Evolutionary conservation across 2,888 invertebrate genomes (phyloP), one percentile per base, ranked within the genome.

Genomic region (Emmelina monodactyla): DNA sequence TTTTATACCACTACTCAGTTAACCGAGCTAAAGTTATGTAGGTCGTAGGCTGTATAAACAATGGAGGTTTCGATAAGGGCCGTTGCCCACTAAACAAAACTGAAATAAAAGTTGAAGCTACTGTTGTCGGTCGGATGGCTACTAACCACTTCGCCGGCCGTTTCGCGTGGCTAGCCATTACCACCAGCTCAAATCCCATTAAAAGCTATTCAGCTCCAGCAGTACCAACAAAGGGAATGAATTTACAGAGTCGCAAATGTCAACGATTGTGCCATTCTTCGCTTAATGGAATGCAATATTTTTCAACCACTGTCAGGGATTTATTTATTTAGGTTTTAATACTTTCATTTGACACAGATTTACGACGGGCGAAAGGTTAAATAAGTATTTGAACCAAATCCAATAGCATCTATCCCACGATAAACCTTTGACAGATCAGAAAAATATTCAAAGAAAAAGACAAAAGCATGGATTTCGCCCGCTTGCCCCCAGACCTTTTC

Each of bases 171-270:
- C 58, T 68, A 58, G 50, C 59, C 62, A 58, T 67, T 59, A 52
- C 58, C 62, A 58, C 60, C 51, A 57, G 47, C 57, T 68, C 62
- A 59, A 73, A 70, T 76, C 68, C 73, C 57, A 78, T 76, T 75
- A 72, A 55, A 61, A 56, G 64, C 64, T 76, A 75, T 75, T 70
- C 72, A 70, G 66, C 72, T 65, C 66, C 63, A 53, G 67, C 55
- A 61, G n/a, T n/a, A n/a, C n/a, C n/a, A n/a, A n/a, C n/a, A n/a
- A n/a, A n/a, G n/a, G n/a, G n/a, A 62, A 63, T 55, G 58, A 51
- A 51, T 44, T 43, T 46, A 50, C 47, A 47, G 52, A 45, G 52
- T 55, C 53, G 49, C 52, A 48, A 53, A 55, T 55, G 57, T 53
- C 50, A 19, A 19, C 9, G 9, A 19, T 19, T 9, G 19, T 19